A percentile compares a stretch with the other conserved stretches of the same genome.
Conservation (phyloP, 2,888 invertebrate genomes). For the Bellardia bayeri region DNA sequence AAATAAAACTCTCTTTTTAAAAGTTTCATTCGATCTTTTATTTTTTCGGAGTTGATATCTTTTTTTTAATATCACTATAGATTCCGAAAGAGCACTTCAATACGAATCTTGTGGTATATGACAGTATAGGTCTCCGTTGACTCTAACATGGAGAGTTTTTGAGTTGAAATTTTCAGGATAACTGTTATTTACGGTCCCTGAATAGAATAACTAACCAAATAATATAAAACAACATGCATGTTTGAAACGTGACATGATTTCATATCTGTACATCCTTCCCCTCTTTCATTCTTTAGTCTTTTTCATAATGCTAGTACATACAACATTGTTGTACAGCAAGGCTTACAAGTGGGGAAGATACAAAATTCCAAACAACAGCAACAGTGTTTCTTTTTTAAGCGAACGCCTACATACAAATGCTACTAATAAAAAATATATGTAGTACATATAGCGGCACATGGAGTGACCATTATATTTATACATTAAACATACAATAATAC, state of each 20-base stretch:
- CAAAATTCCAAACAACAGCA: not conserved
- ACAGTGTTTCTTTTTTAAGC: not conserved
- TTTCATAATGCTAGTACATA: not conserved
- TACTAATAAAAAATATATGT: not conserved
- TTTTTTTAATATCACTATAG: too few relatives aligned
- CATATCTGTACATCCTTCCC: not conserved
- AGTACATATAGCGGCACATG: not conserved
- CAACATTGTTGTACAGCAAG: not conserved
- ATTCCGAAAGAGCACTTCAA: too few relatives aligned
- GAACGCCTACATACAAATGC: conserved; percentile 1
- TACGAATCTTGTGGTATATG: too few relatives aligned
- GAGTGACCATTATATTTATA: conserved; percentile 4
- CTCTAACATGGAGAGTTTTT: too few relatives aligned
- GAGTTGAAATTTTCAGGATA: too few relatives aligned
- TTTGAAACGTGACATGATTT: conserved; percentile 60
- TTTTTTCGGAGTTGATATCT: too few relatives aligned
- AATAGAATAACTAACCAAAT: conserved; percentile 39
- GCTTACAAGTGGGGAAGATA: not conserved
- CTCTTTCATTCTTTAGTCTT: not conserved
- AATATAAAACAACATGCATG: conserved; percentile 19
- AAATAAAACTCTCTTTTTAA: too few relatives aligned
- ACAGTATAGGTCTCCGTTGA: too few relatives aligned
- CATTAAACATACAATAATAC: not conserved
- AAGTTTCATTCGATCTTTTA: too few relatives aligned
- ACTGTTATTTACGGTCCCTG: too few relatives aligned